Evolutionary conservation across 2,797 vertebrate species (phyloP).

Genomic region (Oreochromis mossambicus): DNA sequence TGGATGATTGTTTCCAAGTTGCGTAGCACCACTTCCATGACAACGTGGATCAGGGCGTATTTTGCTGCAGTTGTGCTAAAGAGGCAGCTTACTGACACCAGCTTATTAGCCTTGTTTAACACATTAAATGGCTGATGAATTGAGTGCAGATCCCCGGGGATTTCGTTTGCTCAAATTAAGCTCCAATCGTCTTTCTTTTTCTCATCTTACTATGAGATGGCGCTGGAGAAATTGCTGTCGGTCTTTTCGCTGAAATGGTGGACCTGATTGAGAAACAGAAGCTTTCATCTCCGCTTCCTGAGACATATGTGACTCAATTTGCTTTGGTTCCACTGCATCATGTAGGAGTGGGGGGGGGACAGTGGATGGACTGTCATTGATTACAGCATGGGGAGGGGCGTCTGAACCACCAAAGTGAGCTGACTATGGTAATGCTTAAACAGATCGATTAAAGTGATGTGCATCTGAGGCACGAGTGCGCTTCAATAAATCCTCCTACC

Average conservation of each 20-base stretch:
- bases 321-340: slow-evolving; percentile 24
- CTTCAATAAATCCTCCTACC: slow-evolving; percentile 58
- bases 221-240: background rate
- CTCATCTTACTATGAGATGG: background rate
- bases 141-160: slow-evolving; percentile 27
- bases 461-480: slow-evolving; percentile 44
- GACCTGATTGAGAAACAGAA: slow-evolving; percentile 23
- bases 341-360: background rate
- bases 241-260: background rate
- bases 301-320: slow-evolving; percentile 32
- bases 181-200: slow-evolving; percentile 38
- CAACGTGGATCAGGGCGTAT: background rate
- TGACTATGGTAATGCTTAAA: slow-evolving; percentile 63
- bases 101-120: slow-evolving; percentile 51
- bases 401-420: slow-evolving; percentile 25
- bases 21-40: background rate
- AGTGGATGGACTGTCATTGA: slow-evolving; percentile 58
- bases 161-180: slow-evolving; percentile 27
- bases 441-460: slow-evolving; percentile 64
- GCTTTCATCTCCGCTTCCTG: background rate
- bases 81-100: slow-evolving; percentile 38
- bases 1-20: background rate
- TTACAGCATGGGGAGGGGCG: slow-evolving; percentile 10
- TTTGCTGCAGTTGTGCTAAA: slow-evolving; percentile 19
- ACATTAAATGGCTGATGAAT: slow-evolving; percentile 47